phyloP scores from a whole-genome alignment of 2,888 invertebrate genomes.

The Epiperipatus broadwayi region DNA sequence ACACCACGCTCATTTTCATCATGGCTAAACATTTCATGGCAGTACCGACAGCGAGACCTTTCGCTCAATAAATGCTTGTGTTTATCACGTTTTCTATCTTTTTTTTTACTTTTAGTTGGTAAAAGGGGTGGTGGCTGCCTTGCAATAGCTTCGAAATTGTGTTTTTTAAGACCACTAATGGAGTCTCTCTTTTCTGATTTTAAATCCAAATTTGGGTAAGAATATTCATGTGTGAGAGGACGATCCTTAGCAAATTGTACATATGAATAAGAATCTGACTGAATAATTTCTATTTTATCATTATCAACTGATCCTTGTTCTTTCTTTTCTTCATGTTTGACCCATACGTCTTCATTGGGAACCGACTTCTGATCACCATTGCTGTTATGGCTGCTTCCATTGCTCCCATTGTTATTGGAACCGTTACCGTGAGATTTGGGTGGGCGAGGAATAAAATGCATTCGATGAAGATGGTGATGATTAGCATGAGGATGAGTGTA shows the following conservation, averaged over 20 bases:
- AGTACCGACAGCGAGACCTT: conserved; percentile 31
- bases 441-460: conserved; percentile 39
- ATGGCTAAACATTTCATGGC: conserved; percentile 43
- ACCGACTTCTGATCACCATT: conserved; percentile 3
- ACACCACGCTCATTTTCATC: conserved; percentile 68
- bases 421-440: conserved; percentile 21
- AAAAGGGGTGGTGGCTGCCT: conserved; percentile 16
- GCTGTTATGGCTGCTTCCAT: conserved; percentile 9
- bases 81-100: conserved; percentile 5
- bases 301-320: conserved; percentile 14
- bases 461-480: conserved; percentile 34
- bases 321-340: conserved; percentile 19
- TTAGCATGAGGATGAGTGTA: conserved; percentile 24
- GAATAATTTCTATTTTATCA: conserved; percentile 18
- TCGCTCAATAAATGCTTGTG: conserved; percentile 13
- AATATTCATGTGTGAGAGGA: conserved; percentile 55
- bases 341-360: conserved; percentile 23
- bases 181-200: conserved; percentile 20
- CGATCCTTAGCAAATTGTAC: conserved; percentile 44
- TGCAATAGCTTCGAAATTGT: conserved; percentile 15
- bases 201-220: conserved; percentile 49
- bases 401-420: conserved; percentile 18
- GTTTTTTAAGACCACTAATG: conserved; percentile 20
- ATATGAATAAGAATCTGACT: conserved; percentile 42
- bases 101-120: conserved; percentile 14